Percentiles rank a stretch among this genome's conserved stretches.
These are phyloP conservation scores for Microctonus aethiopoides DNA, from an alignment of 2,888 invertebrate species.

Conservation along the genomic window DNA sequence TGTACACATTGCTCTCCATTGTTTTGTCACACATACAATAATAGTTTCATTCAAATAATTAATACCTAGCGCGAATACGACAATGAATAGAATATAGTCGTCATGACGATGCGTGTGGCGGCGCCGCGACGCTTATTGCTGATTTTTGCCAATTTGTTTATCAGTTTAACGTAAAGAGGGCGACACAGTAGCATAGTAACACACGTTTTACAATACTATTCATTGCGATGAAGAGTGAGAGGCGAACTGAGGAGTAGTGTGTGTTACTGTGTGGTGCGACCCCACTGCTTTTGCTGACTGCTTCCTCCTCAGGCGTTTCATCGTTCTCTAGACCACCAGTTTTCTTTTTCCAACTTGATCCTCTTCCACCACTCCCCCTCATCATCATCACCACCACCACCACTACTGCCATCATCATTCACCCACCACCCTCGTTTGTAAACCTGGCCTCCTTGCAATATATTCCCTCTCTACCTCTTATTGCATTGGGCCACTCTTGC, in stretches of 20 bases:
- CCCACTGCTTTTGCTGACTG: neutral
- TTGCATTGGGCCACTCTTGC: neutral
- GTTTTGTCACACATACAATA: too few relatives aligned
- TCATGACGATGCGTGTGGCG: conserved; percentile 34
- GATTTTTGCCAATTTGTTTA: conserved; percentile 5
- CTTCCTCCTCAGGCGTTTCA: conserved; percentile 20
- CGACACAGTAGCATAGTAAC: conserved; percentile 65
- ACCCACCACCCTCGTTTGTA: conserved; percentile 24
- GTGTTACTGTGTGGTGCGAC: neutral
- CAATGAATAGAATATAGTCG: neutral
- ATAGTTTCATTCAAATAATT: neutral
- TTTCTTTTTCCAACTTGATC: conserved; percentile 21
- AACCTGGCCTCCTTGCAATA: conserved; percentile 22
- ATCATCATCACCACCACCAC: conserved; percentile 68
- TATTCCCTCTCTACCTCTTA: conserved; percentile 1
- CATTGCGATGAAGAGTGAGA: neutral
- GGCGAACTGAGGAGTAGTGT: neutral
- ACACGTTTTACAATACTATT: conserved; percentile 43
- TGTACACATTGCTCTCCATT: too few relatives aligned
- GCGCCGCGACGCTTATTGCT: conserved; percentile 26
- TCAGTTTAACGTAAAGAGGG: conserved; percentile 36
- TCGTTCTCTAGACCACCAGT: conserved; percentile 49
- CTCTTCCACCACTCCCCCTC: conserved; percentile 66
- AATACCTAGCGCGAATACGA: neutral
- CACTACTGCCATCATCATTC: conserved; percentile 41